phyloP scores from a whole-genome alignment of 2,797 vertebrate genomes.

The Cossypha dichroa region DNA sequence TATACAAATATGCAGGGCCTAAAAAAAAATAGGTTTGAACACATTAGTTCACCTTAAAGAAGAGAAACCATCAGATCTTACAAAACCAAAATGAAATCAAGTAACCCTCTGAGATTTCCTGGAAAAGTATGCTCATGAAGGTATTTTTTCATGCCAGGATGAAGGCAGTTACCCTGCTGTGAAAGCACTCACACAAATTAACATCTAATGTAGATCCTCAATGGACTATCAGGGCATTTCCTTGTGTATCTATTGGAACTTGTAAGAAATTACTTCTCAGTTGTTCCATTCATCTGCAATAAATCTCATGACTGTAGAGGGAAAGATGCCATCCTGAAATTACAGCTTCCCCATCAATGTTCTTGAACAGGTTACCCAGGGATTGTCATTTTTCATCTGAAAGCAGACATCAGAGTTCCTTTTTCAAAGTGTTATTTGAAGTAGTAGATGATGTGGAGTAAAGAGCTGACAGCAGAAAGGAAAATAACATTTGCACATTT shows the following conservation, averaged over 20 bases:
- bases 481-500: conserved; percentile 46
- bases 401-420: conserved; percentile 42
- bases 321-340: conserved; percentile 63
- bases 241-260: neutral
- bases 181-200: neutral
- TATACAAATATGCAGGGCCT: no score
- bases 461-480: conserved; percentile 35
- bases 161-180: neutral
- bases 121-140: neutral
- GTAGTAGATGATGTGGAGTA: conserved; percentile 61
- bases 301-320: neutral
- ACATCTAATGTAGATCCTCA: neutral
- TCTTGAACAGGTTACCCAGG: neutral
- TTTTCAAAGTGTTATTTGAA: conserved; percentile 47
- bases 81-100: neutral
- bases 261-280: conserved; percentile 29
- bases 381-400: conserved; percentile 56
- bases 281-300: conserved; percentile 40
- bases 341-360: conserved; percentile 42
- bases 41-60: neutral
- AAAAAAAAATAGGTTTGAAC: neutral
- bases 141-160: neutral
- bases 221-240: neutral
- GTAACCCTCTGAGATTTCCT: neutral
- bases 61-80: neutral